Base-by-base conservation (phyloP, 2,888 invertebrate genomes). In the Lypha dubia region DNA sequence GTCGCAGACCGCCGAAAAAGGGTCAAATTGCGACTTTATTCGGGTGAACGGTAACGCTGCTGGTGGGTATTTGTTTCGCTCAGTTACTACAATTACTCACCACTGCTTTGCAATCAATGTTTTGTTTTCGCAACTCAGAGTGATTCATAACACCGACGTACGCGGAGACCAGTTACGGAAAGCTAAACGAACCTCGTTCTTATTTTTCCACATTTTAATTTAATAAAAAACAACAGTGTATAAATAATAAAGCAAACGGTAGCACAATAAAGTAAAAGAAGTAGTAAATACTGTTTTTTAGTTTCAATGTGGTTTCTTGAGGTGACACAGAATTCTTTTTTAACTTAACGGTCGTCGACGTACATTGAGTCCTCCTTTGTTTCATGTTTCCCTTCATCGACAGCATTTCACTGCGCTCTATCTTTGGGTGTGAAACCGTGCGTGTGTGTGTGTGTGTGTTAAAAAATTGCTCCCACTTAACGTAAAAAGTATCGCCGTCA, bases 81-180 rank as follows among this genome's bases (percentile, higher is more conserved):
- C 58, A 60, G 60, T 62, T 41, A 65, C 17, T 58, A 56, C 46
- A 41, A 67, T 56, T 82, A 63, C 63, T 63, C 62, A 51, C 75
- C 44, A 62, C 32, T 62, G 77, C 73, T 44, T 77, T 74, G 77
- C 56, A 77, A 81, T 68, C 68, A 62, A 38, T 46, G 62, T 51
- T 73, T 76, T 84, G 74, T 80, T 84, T 81, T 79, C 68, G 77
- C 80, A 80, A 71, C 65, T 85, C 87, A 87, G 87, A 87, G 87
- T 87, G 86, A 87, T 85, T 86, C 86, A 87, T 83, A 86, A 83
- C 86, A 74, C 80, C 87, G 79, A 70, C 85, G 86, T 82, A 83
- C 86, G 84, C 86, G 84, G 87, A 84, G 86, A 73, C 68, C 70
- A 75, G 75, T 81, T 73, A 73, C 84, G 86, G 86, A 79, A 73